A percentile compares a stretch with the other conserved stretches of the same genome.
phyloP scores from a whole-genome alignment of 2,797 vertebrate genomes.

The Cyclura pinguis region DNA sequence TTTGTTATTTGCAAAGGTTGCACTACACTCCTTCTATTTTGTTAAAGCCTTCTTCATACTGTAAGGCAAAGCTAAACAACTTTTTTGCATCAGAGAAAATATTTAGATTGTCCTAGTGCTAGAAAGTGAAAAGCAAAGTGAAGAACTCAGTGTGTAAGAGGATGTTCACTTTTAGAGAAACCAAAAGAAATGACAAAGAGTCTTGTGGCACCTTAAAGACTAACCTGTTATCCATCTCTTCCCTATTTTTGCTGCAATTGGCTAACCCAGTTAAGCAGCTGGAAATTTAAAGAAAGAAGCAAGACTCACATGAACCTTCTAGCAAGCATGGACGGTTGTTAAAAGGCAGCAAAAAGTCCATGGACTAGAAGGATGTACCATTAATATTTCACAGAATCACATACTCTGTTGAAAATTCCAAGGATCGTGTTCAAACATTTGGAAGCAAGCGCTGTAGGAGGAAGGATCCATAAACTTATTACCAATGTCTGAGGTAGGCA shows the following conservation, averaged over 20 bases:
- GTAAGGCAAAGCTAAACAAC: background rate
- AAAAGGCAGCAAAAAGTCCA: background rate
- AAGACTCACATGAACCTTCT: background rate
- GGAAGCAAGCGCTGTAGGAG: background rate
- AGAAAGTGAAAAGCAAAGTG: background rate
- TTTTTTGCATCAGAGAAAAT: background rate
- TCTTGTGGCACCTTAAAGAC: too few relatives aligned
- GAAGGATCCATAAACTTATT: background rate
- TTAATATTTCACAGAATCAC: background rate
- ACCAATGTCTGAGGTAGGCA: too few relatives aligned
- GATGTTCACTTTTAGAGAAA: background rate
- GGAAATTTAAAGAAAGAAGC: too few relatives aligned
- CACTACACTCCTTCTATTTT: background rate
- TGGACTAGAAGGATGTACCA: background rate
- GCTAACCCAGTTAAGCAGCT: too few relatives aligned
- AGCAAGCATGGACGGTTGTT: background rate
- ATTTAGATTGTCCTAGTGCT: background rate
- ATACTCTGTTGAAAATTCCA: background rate
- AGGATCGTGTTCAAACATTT: background rate
- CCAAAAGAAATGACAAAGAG: background rate
- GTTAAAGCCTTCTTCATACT: background rate
- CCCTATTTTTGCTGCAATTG: too few relatives aligned
- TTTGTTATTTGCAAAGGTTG: background rate
- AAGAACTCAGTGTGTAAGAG: too few relatives aligned
- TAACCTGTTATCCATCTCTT: too few relatives aligned